Percentiles rank a stretch among this genome's conserved stretches.
Conservation (phyloP, 2,888 invertebrate species). For the Torymus auratus region DNA sequence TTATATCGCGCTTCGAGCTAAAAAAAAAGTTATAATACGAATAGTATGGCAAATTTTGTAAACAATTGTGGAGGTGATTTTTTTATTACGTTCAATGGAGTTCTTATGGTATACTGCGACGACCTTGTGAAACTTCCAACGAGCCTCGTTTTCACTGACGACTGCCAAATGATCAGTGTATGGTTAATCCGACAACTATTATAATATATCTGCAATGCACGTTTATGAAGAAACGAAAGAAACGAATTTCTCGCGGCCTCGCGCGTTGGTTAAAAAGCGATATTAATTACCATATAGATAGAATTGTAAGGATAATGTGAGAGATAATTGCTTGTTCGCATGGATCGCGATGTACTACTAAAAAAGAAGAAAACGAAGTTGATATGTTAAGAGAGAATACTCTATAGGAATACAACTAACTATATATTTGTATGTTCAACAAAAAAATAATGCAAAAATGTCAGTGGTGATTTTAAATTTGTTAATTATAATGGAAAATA, state of each 20-base stretch:
- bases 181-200: constrained; percentile 24
- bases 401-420: constrained; percentile 29
- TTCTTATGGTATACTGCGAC: neutral
- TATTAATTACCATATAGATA: neutral
- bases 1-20: too few relatives aligned
- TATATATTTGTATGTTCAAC: constrained; percentile 48
- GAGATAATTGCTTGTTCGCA: constrained; percentile 29
- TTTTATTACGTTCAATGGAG: neutral
- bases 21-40: too few relatives aligned
- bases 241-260: constrained; percentile 38
- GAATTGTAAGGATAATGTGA: constrained; percentile 13
- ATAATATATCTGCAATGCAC: too few relatives aligned
- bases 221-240: neutral
- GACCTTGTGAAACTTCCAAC: constrained; percentile 11
- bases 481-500: neutral
- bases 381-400: constrained; percentile 35
- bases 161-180: constrained; percentile 52
- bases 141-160: constrained; percentile 39
- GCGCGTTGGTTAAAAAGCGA: neutral
- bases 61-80: too few relatives aligned
- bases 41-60: too few relatives aligned
- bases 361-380: neutral
- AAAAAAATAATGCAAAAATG: constrained; percentile 18
- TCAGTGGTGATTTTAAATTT: constrained; percentile 28
- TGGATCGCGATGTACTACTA: constrained; percentile 23